These are phyloP conservation scores for Halcyon badia DNA, from an alignment of 2,797 vertebrate species.

Conservation along the genomic window DNA sequence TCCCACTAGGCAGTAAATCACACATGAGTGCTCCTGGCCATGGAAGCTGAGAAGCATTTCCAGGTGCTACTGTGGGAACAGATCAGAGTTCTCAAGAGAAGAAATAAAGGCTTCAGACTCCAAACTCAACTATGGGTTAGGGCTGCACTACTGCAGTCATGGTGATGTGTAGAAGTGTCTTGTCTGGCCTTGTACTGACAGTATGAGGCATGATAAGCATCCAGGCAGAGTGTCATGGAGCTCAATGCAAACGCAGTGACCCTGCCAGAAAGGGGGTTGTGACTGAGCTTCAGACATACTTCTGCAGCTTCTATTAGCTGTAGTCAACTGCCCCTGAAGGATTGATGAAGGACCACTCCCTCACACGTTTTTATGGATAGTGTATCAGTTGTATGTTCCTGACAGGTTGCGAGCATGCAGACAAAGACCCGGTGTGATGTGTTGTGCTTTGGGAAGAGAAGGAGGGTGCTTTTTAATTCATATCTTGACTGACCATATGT, in stretches of 20 bases:
- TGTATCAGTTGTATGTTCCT: not conserved
- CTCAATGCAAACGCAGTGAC: not conserved
- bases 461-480: not conserved
- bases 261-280: not conserved
- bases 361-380: not conserved
- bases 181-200: not conserved
- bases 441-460: not conserved
- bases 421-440: not conserved
- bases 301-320: not conserved
- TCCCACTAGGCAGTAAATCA: not conserved
- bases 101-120: not conserved
- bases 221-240: not conserved
- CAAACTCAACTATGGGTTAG: not conserved
- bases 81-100: not conserved
- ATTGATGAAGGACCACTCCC: not conserved
- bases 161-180: not conserved
- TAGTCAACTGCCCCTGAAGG: not conserved
- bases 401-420: not conserved
- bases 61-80: not conserved
- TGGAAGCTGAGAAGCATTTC: not conserved
- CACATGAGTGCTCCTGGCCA: accelerated
- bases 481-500: accelerated
- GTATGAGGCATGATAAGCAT: not conserved
- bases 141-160: not conserved
- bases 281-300: not conserved